These are phyloP conservation scores for Sabellastarte sp. DNA, from an alignment of 2,888 invertebrate genomes.

Conservation along the genomic window DNA sequence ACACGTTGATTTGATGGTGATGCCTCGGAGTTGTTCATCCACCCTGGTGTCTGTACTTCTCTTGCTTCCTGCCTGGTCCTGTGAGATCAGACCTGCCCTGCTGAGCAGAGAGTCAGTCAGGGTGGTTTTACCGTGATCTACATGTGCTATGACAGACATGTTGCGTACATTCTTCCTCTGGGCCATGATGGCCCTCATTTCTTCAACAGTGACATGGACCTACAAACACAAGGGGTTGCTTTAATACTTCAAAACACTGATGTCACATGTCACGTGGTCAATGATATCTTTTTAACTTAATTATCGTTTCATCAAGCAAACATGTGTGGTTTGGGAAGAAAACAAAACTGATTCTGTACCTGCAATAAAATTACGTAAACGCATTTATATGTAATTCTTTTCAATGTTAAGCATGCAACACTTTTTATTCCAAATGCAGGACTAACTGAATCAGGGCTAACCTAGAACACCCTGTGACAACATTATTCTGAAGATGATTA, in stretches of 20 bases:
- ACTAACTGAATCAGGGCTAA: no score
- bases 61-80: constrained; percentile 17
- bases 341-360: no score
- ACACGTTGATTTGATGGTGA: constrained; percentile 31
- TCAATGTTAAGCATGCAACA: no score
- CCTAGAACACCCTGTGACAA: no score
- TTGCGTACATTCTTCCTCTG: constrained; percentile 22
- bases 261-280: no score
- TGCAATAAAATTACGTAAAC: no score
- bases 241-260: not conserved
- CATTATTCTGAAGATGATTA: no score
- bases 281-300: no score
- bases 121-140: constrained; percentile 34
- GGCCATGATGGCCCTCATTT: constrained; percentile 20
- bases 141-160: constrained; percentile 31
- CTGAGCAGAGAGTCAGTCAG: constrained; percentile 27
- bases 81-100: constrained; percentile 20
- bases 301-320: no score
- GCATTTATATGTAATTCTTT: no score
- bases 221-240: constrained; percentile 5
- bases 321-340: no score
- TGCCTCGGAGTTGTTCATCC: constrained; percentile 23
- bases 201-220: constrained; percentile 30
- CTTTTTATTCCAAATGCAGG: no score
- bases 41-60: constrained; percentile 21